Evolutionary conservation across 2,113 vertebrate genomes (phyloP).

Genomic region (Neolamprologus sp.): DNA sequence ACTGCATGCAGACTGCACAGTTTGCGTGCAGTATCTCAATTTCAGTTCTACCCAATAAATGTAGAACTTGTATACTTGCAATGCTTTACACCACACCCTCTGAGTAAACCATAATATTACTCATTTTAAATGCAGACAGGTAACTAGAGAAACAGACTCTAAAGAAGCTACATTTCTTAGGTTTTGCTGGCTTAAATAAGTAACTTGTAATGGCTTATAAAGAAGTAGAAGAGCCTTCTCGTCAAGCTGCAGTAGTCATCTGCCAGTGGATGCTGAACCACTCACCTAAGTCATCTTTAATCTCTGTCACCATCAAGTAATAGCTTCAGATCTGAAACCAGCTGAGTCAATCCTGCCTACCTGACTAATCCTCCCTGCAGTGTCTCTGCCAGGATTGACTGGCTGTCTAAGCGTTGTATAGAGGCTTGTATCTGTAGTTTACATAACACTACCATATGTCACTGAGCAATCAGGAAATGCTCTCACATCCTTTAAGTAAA

Average conservation of each 20-base stretch:
- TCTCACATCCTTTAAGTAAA: background rate
- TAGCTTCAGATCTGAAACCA: background rate
- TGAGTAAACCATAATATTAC: background rate
- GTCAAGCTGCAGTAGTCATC: background rate
- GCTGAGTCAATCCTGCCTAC: slow-evolving; percentile 10
- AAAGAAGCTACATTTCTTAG: background rate
- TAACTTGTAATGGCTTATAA: background rate
- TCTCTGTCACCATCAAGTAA: slow-evolving; percentile 6
- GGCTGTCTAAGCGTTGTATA: background rate
- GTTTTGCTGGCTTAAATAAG: background rate
- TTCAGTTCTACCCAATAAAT: background rate
- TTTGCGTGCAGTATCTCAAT: background rate
- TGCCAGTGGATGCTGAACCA: background rate
- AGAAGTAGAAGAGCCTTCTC: background rate
- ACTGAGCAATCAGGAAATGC: background rate
- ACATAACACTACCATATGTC: background rate
- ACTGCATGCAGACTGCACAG: background rate
- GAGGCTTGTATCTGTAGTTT: background rate
- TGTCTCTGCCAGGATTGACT: background rate
- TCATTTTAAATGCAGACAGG: background rate
- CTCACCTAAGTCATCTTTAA: background rate
- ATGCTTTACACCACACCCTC: background rate
- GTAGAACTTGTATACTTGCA: background rate
- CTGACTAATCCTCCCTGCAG: slow-evolving; percentile 8
- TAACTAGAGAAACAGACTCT: background rate